Evolutionary conservation across 1,140 invertebrate species (phyloP).

Genomic region (Latrodectus geometricus): DNA sequence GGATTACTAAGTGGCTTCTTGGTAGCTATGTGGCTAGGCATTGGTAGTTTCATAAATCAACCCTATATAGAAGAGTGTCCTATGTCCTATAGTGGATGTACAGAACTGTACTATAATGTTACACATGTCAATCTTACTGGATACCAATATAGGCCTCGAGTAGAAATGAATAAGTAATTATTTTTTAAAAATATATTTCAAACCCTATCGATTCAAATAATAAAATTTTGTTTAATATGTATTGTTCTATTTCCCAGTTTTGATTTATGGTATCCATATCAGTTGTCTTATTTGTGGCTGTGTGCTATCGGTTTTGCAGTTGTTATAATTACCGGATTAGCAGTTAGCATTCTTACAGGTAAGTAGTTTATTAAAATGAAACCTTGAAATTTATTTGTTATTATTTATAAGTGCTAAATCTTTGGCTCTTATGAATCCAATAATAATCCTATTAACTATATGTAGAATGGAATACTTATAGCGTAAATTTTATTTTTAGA

Average conservation of each 20-base stretch:
- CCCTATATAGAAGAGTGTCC: constrained; percentile 67
- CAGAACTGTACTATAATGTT: constrained; percentile 73
- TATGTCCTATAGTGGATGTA: constrained; percentile 77
- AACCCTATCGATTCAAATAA: background rate
- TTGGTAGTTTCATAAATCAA: constrained; percentile 74
- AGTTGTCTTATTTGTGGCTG: background rate
- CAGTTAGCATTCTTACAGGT: background rate
- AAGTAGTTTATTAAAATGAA: background rate
- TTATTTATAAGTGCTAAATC: no score
- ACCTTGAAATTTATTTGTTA: no score
- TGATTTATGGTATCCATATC: background rate
- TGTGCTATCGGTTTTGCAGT: background rate
- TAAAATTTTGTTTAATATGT: background rate
- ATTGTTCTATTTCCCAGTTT: background rate
- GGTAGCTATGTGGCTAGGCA: constrained; percentile 84
- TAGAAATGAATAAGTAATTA: background rate
- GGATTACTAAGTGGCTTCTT: constrained; percentile 78
- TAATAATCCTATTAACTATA: no score
- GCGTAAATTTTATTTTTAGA: no score
- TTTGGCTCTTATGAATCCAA: no score
- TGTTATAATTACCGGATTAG: background rate
- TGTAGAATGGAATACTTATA: no score
- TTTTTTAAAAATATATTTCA: background rate
- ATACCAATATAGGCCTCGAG: background rate
- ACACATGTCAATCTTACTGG: constrained; percentile 67